Conservation (phyloP, 2,888 invertebrate genomes). For the Chaetogeoica ovagalla region DNA sequence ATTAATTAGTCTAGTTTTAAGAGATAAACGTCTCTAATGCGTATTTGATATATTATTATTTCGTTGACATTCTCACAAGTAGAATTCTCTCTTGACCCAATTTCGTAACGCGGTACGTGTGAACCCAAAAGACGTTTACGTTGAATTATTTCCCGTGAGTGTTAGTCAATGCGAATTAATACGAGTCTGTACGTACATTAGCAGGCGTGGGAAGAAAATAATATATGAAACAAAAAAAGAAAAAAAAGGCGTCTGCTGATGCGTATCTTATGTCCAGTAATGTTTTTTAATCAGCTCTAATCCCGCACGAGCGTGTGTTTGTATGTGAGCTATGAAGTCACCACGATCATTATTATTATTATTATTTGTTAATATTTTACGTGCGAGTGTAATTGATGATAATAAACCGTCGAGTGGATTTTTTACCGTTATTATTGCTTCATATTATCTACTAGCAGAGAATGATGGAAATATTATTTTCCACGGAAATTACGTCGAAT, state of each 20-base stretch:
- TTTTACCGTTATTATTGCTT: conserved; percentile 14
- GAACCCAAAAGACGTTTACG: conserved; percentile 16
- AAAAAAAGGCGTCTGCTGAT: background rate
- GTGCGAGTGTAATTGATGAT: conserved; percentile 6
- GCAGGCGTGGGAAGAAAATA: conserved; percentile 37
- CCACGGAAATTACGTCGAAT: conserved; percentile 14
- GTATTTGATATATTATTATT: conserved; percentile 5
- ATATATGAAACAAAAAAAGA: background rate
- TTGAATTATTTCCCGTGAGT: conserved; percentile 8
- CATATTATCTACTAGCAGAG: background rate
- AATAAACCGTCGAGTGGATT: conserved; percentile 7
- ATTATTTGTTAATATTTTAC: conserved; percentile 21
- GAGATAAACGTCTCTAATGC: background rate
- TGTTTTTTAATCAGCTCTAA: conserved; percentile 36
- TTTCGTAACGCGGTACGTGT: conserved; percentile 17
- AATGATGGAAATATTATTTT: conserved; percentile 14
- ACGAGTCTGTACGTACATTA: background rate
- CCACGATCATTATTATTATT: conserved; percentile 18
- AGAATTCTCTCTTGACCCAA: conserved; percentile 49
- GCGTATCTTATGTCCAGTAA: conserved; percentile 42
- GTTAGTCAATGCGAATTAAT: background rate
- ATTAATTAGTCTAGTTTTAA: background rate
- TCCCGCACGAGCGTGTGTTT: conserved; percentile 1
- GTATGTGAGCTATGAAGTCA: background rate
- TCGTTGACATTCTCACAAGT: conserved; percentile 18